Evolutionary conservation across 2,888 invertebrate species (phyloP).

Genomic region (Drosophila yooni): DNA sequence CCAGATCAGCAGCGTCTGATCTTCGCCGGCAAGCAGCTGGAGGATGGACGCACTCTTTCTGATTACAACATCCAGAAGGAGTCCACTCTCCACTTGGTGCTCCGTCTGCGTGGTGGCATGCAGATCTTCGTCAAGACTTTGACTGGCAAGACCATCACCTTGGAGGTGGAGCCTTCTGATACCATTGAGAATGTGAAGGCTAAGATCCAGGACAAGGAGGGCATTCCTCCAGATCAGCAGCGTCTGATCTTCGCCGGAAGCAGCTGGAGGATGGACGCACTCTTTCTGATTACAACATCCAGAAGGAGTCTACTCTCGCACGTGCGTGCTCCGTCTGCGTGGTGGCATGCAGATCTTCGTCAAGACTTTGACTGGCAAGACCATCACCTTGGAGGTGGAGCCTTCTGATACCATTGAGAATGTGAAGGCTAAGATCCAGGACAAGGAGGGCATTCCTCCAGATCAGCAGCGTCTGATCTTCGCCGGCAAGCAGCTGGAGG

Average conservation of each 20-base stretch:
- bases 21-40: slow-evolving; percentile 47
- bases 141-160: slow-evolving; percentile 54
- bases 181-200: slow-evolving; percentile 55
- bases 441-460: slow-evolving; percentile 53
- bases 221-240: slow-evolving; percentile 44
- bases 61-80: slow-evolving; percentile 54
- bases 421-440: slow-evolving; percentile 52
- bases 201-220: slow-evolving; percentile 55
- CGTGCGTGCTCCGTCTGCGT: slow-evolving; percentile 45
- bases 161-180: slow-evolving; percentile 49
- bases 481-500: slow-evolving; percentile 48
- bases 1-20: slow-evolving; percentile 54
- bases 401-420: slow-evolving; percentile 52
- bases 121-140: slow-evolving; percentile 53
- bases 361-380: slow-evolving; percentile 54
- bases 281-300: slow-evolving; percentile 42
- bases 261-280: slow-evolving; percentile 41
- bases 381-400: slow-evolving; percentile 50
- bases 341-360: slow-evolving; percentile 54
- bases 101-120: slow-evolving; percentile 50
- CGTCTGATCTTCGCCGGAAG: slow-evolving; percentile 49
- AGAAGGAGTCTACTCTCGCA: slow-evolving; percentile 43
- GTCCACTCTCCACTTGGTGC: slow-evolving; percentile 45
- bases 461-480: slow-evolving; percentile 54
- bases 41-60: slow-evolving; percentile 46